These are phyloP conservation scores for Lordiphosa collinella DNA, from an alignment of 1,140 invertebrate species.

Conservation along the genomic window DNA sequence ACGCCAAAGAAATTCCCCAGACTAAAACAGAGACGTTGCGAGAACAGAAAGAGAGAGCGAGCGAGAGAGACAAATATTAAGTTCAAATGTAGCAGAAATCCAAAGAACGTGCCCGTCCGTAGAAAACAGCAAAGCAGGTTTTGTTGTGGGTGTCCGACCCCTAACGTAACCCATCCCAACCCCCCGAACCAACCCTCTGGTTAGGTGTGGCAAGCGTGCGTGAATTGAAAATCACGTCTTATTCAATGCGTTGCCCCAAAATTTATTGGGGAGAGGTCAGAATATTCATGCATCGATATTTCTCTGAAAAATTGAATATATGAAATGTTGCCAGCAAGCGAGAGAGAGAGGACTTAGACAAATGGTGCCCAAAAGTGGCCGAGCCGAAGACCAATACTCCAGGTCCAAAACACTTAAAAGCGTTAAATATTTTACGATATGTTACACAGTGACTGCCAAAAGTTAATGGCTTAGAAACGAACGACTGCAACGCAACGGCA, in stretches of 20 bases:
- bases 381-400: slow-evolving; percentile 14
- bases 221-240: slow-evolving; percentile 70
- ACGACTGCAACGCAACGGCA: slow-evolving; percentile 57
- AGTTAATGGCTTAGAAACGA: slow-evolving; percentile 69
- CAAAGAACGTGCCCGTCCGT: slow-evolving; percentile 72
- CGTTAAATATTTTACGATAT: slow-evolving; percentile 74
- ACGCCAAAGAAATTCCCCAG: slow-evolving; percentile 73
- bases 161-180: slow-evolving; percentile 47
- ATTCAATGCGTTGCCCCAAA: slow-evolving; percentile 49
- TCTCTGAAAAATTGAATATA: slow-evolving; percentile 54
- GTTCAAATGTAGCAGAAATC: slow-evolving; percentile 77
- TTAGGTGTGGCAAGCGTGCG: slow-evolving; percentile 54
- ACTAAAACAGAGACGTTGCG: slow-evolving; percentile 58
- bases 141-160: slow-evolving; percentile 1
- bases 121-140: slow-evolving; percentile 52
- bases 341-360: slow-evolving; percentile 33
- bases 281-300: slow-evolving; percentile 74
- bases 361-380: slow-evolving; percentile 19
- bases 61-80: slow-evolving; percentile 61
- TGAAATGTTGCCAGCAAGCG: slow-evolving; percentile 29
- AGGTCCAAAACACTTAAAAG: slow-evolving; percentile 57
- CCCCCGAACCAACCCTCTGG: slow-evolving; percentile 25
- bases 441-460: slow-evolving; percentile 24
- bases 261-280: slow-evolving; percentile 72
- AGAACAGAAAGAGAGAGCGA: slow-evolving; percentile 18